phyloP scores from a whole-genome alignment of 2,113 vertebrate species.

The Cyprinus carpio region DNA sequence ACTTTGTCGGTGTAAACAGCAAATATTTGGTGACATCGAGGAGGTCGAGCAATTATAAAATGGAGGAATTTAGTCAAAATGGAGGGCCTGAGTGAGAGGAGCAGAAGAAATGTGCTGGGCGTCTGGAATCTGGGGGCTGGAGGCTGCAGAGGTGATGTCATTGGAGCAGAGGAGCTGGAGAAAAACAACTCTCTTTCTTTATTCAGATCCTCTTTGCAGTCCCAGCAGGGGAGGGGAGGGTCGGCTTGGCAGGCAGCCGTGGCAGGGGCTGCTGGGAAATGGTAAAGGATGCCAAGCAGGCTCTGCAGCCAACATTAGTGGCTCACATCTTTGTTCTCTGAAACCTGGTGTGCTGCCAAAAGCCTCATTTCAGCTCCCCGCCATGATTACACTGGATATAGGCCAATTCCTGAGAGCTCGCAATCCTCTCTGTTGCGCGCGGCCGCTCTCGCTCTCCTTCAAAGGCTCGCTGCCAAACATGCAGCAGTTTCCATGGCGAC shows the following conservation, averaged over 20 bases:
- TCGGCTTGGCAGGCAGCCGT: conserved; percentile 85
- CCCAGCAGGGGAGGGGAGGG: conserved; percentile 78
- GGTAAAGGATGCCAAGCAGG: conserved; percentile 90
- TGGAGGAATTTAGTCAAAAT: conserved; percentile 80
- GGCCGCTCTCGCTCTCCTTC: conserved; percentile 74
- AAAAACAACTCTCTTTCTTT: conserved; percentile 96
- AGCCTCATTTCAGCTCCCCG: conserved; percentile 94
- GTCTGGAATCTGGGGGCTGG: conserved; percentile 89
- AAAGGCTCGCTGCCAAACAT: conserved; percentile 92
- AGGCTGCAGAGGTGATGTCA: conserved; percentile 96
- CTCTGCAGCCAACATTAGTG: conserved; percentile 93
- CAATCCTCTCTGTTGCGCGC: conserved; percentile 68
- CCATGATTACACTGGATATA: conserved; percentile 96
- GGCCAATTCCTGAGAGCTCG: conserved; percentile 87
- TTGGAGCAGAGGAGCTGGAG: conserved; percentile 92
- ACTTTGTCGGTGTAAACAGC: background rate
- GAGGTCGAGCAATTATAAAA: conserved; percentile 69
- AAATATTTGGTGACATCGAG: background rate
- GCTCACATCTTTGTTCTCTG: conserved; percentile 99
- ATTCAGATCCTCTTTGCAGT: conserved; percentile 98
- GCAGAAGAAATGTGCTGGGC: conserved; percentile 72
- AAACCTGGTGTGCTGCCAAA: conserved; percentile 92
- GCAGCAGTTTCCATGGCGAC: conserved; percentile 94
- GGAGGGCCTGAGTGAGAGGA: conserved; percentile 65
- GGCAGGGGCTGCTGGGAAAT: conserved; percentile 98